Conservation (phyloP, 2,888 invertebrate genomes). For the Platerodrilus igneus region DNA sequence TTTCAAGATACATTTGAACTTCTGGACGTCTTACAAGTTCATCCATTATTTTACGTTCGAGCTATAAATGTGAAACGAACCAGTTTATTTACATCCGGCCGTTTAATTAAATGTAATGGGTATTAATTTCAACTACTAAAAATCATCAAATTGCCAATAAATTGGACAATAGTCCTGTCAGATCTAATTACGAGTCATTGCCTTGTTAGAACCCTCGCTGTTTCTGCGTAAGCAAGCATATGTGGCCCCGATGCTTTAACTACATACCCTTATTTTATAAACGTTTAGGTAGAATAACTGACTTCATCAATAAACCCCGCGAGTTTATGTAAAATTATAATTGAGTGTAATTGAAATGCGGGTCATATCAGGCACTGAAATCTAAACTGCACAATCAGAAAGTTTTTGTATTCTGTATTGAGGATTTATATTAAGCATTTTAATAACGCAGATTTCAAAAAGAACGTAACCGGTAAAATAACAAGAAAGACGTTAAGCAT, state of each 20-base stretch:
- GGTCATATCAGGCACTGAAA: slow-evolving; percentile 6
- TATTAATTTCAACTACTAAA: slow-evolving; percentile 1
- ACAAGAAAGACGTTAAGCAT: too few relatives aligned
- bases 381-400: too few relatives aligned
- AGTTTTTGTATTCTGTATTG: too few relatives aligned
- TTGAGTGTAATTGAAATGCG: slow-evolving; percentile 6
- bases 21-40: slow-evolving; percentile 10
- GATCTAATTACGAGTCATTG: slow-evolving; percentile 17
- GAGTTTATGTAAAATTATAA: slow-evolving; percentile 17
- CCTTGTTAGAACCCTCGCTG: slow-evolving; percentile 18
- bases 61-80: not conserved
- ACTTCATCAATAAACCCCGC: slow-evolving; percentile 3
- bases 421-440: too few relatives aligned
- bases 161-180: slow-evolving; percentile 20
- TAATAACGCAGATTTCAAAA: too few relatives aligned
- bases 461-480: too few relatives aligned
- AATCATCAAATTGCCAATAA: slow-evolving; percentile 1
- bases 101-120: too few relatives aligned
- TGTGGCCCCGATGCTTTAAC: slow-evolving; percentile 15
- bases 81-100: slow-evolving; percentile 10
- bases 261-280: slow-evolving; percentile 14
- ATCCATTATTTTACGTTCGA: slow-evolving; percentile 3
- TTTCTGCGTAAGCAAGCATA: slow-evolving; percentile 19
- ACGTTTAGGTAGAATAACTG: not conserved
- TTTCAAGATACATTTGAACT: too few relatives aligned